These are phyloP conservation scores for Cisticola juncidis DNA, from an alignment of 2,113 vertebrate species.

Conservation along the genomic window DNA sequence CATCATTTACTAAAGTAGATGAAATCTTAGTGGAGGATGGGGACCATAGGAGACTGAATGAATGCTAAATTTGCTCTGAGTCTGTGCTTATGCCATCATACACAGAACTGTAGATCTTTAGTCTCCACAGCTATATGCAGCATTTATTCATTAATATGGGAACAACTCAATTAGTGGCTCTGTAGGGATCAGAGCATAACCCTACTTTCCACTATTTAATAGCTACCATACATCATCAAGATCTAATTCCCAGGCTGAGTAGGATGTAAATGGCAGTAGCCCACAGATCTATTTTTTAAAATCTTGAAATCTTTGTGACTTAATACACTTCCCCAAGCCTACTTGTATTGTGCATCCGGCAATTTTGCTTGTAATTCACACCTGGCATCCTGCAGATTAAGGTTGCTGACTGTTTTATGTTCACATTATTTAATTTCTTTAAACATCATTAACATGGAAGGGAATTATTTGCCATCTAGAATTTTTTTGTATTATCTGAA, in stretches of 20 bases:
- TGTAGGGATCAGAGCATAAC: constrained; percentile 49
- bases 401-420: constrained; percentile 8
- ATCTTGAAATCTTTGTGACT: constrained; percentile 37
- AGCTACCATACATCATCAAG: constrained; percentile 63
- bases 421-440: constrained; percentile 59
- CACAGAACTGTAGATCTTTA: constrained; percentile 7
- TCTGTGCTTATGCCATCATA: constrained; percentile 17
- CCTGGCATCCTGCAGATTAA: constrained; percentile 34
- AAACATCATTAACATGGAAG: constrained; percentile 39
- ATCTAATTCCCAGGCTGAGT: constrained; percentile 65
- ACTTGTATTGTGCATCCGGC: neutral
- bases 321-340: constrained; percentile 5
- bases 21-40: constrained; percentile 55
- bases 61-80: constrained; percentile 47
- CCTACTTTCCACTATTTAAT: constrained; percentile 61
- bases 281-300: constrained; percentile 21
- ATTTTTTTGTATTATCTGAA: constrained; percentile 26
- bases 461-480: constrained; percentile 29
- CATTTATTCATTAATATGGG: constrained; percentile 68
- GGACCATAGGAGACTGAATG: constrained; percentile 13
- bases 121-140: constrained; percentile 45
- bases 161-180: constrained; percentile 73
- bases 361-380: constrained; percentile 36
- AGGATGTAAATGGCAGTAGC: constrained; percentile 56
- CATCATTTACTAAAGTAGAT: constrained; percentile 67